These are phyloP conservation scores for Patiria miniata DNA, from an alignment of 35 echinoderm and acorn worm genomes.

Conservation along the genomic window DNA sequence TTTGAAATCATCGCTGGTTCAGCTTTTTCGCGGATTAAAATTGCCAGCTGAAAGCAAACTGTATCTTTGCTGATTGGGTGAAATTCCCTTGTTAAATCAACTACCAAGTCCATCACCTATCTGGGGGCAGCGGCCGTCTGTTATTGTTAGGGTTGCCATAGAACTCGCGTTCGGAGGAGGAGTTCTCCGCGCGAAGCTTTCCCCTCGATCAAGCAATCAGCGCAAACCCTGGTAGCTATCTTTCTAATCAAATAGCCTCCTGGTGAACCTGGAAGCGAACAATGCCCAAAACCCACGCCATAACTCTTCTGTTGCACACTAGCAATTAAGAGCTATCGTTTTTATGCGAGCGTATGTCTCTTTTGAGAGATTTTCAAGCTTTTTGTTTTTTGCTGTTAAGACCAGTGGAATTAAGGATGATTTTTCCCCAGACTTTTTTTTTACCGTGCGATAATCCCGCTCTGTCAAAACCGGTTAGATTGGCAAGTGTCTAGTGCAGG, in stretches of 20 bases:
- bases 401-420: background rate
- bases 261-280: background rate
- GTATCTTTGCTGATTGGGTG: background rate
- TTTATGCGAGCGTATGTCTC: background rate
- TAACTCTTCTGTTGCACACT: background rate
- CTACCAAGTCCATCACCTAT: background rate
- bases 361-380: background rate
- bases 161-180: background rate
- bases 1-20: background rate
- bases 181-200: background rate
- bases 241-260: constrained; percentile 4
- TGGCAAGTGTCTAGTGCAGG: too few species aligned
- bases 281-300: background rate
- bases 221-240: background rate
- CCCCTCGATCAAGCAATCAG: background rate
- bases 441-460: background rate
- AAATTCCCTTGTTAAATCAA: constrained; percentile 7
- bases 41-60: background rate
- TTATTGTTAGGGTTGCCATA: background rate
- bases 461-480: background rate
- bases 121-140: background rate
- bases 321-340: background rate
- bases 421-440: background rate
- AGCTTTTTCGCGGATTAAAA: background rate
- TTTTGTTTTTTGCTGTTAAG: background rate